Conservation (phyloP, 2,797 vertebrate genomes). For the Anguilla anguilla region DNA sequence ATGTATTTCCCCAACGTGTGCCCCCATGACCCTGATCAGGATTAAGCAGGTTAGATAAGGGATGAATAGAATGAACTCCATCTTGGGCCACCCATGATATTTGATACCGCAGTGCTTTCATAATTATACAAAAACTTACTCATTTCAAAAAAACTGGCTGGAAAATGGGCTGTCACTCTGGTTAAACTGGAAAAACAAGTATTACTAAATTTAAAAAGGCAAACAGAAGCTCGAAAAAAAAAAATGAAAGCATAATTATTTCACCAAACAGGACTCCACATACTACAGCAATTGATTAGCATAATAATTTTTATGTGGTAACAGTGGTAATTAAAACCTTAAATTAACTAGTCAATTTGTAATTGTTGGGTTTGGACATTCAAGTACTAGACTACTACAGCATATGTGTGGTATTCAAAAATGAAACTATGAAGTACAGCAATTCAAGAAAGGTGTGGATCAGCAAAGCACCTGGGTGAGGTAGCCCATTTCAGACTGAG, state of each 20-base stretch:
- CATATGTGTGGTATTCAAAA: slow-evolving; percentile 6
- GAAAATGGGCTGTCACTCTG: background rate
- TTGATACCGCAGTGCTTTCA: background rate
- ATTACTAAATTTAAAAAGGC: background rate
- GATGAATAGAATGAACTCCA: background rate
- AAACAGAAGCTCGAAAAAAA: background rate
- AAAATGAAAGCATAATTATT: background rate
- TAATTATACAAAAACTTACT: background rate
- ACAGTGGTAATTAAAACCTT: background rate
- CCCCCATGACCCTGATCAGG: too few relatives aligned
- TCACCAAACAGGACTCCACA: background rate
- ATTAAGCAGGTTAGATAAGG: background rate
- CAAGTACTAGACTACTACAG: slow-evolving; percentile 25
- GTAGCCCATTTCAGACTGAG: background rate
- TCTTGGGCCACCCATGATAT: background rate
- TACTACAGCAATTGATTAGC: background rate
- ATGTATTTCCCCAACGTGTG: too few relatives aligned
- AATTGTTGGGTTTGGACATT: background rate
- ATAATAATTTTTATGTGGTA: background rate
- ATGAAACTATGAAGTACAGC: background rate
- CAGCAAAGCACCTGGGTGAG: too few relatives aligned
- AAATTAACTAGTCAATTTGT: background rate
- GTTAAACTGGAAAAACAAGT: background rate
- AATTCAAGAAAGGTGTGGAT: background rate
- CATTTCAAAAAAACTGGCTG: background rate